Evolutionary conservation across 2,888 invertebrate species (phyloP), one percentile per base, ranked within the genome.

Genomic region (Agriopis leucophaearia): DNA sequence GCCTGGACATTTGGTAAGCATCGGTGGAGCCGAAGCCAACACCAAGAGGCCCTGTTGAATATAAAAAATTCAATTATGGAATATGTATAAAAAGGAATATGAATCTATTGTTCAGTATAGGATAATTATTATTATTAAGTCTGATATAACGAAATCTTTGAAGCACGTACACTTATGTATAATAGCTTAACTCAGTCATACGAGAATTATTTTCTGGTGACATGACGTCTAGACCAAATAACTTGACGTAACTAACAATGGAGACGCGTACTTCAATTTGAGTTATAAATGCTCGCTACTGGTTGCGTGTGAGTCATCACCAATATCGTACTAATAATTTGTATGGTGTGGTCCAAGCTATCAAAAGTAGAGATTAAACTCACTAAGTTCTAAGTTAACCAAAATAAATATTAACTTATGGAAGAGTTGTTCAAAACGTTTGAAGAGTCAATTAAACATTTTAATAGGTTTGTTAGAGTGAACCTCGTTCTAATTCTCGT

Each of bases 261-360:
- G 67, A 68, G 51, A 57, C 45, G 60, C 61, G 56, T 56, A 57
- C 54, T 59, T 67, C 62, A 72, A 75, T 75, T 73, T 66, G 44
- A 57, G 68, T 66, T 66, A 54, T 59, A 63, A 67, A 56, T 55
- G 57, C 55, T 7, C 9, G 61, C 64, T 61, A 51, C 69, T 61
- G 48, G 61, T 42, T 58, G 48, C 44, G 60, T 27, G 15, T 75
- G 73, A 75, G 52, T 75, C 74, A 75, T 65, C 16, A 63, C 66
- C 60, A 55, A 71, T 72, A 76, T 69, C 65, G 65, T 66, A 70
- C 72, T 70, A 72, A 64, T 70, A 60, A 72, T 66, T 73, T 52
- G 45, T 60, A 42, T 10, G 48, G 69, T 57, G 47, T 65, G 70
- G 69, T 58, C 15, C 58, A 74, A 70, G 64, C 18, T n/a, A 57